Evolutionary conservation across 2,888 invertebrate species (phyloP).

Genomic region (Idaea dimidiata): DNA sequence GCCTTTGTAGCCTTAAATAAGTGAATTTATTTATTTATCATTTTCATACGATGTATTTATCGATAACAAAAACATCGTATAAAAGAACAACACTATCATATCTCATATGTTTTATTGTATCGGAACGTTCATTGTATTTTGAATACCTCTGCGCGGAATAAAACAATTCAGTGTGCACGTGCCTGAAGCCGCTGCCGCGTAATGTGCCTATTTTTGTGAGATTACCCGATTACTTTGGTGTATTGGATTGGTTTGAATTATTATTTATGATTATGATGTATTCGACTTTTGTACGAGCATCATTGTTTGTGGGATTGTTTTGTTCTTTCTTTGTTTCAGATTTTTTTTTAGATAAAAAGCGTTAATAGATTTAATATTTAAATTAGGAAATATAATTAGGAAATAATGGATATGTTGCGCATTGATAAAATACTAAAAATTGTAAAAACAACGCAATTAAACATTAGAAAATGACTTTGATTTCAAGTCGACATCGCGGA

Average conservation of each 20-base stretch:
- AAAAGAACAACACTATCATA: conserved; percentile 39
- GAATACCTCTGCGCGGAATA: conserved; percentile 60
- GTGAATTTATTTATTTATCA: no score
- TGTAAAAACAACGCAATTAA: no score
- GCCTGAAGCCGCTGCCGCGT: conserved; percentile 44
- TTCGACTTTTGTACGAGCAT: conserved; percentile 12
- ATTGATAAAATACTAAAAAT: no score
- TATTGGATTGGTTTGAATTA: conserved; percentile 51
- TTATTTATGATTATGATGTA: conserved; percentile 29
- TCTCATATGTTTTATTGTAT: conserved; percentile 60
- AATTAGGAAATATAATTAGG: no score
- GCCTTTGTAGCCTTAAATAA: no score
- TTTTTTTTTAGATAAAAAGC: no score
- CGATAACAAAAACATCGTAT: conserved; percentile 14
- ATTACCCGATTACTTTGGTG: conserved; percentile 62
- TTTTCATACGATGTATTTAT: no score
- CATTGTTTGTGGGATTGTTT: conserved; percentile 9
- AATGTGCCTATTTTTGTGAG: conserved; percentile 49
- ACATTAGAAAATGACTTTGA: no score
- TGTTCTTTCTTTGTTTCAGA: neutral
- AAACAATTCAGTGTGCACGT: conserved; percentile 66
- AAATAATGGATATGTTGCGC: no score
- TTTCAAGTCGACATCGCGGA: no score
- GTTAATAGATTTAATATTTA: no score
- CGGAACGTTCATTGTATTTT: conserved; percentile 51